These are phyloP conservation scores for Hoplodrina blanda DNA, from an alignment of 2,888 invertebrate species.

Conservation along the genomic window DNA sequence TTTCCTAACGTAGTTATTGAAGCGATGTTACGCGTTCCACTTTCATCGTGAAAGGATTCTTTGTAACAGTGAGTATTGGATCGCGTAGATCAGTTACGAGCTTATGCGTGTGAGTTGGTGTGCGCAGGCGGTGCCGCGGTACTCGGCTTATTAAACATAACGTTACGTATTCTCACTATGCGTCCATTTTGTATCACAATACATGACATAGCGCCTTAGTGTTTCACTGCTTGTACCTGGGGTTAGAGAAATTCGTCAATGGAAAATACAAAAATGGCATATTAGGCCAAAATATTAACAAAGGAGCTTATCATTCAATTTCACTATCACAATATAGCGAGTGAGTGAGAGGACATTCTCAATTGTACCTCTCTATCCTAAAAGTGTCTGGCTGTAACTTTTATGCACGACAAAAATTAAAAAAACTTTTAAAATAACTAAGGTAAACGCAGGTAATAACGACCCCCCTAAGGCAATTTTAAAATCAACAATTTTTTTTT, in stretches of 20 bases:
- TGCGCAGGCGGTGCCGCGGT: constrained; percentile 59
- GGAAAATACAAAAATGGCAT: background rate
- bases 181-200: constrained; percentile 83
- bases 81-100: constrained; percentile 53
- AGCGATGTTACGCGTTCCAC: constrained; percentile 47
- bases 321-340: background rate
- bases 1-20: constrained; percentile 48
- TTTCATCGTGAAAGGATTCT: constrained; percentile 59
- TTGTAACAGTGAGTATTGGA: constrained; percentile 56
- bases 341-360: too few species aligned
- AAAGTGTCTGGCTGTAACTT: too few species aligned
- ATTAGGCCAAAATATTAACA: background rate
- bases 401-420: too few species aligned
- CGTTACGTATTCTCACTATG: constrained; percentile 79
- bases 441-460: too few species aligned
- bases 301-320: background rate
- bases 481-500: too few species aligned
- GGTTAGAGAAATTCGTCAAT: background rate
- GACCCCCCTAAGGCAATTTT: too few species aligned
- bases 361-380: too few species aligned
- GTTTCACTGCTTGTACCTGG: constrained; percentile 60
- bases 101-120: constrained; percentile 53
- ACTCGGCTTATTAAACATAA: constrained; percentile 66
- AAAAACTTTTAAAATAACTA: too few species aligned
- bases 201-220: constrained; percentile 74